These are phyloP conservation scores for Physocephala rufipes DNA, from an alignment of 2,888 invertebrate genomes.

Conservation along the genomic window DNA sequence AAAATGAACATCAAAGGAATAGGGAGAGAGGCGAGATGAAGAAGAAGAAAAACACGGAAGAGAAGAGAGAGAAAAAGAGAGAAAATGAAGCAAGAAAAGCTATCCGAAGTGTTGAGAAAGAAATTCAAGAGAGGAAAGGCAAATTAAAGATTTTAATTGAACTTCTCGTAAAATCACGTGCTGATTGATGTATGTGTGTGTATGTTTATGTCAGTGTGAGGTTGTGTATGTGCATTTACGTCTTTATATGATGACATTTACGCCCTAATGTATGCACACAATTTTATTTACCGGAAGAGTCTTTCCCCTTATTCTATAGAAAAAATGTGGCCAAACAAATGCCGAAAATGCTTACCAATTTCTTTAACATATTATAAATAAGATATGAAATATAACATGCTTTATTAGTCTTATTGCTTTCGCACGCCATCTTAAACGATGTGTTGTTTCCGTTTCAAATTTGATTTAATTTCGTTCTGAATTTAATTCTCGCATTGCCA, in stretches of 20 bases:
- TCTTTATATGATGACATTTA: constrained; percentile 3
- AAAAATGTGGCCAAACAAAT: constrained; percentile 26
- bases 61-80: constrained; percentile 3
- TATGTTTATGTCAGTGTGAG: too few species aligned
- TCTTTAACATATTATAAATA: not conserved
- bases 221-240: not conserved
- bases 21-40: constrained; percentile 1
- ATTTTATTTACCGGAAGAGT: constrained; percentile 11
- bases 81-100: too few species aligned
- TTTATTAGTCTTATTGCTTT: not conserved
- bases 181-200: not conserved
- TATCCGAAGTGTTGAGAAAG: not conserved
- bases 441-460: not conserved
- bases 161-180: too few species aligned
- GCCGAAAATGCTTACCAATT: not conserved
- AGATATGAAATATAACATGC: not conserved
- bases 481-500: constrained; percentile 9
- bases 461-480: not conserved
- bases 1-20: too few species aligned
- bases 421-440: not conserved
- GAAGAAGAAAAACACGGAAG: not conserved
- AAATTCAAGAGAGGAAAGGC: not conserved
- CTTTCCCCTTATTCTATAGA: constrained; percentile 19
- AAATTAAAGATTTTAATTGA: too few species aligned
- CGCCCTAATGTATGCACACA: constrained; percentile 30